Conservation (phyloP, 1,140 invertebrate species). For the Ips typographus region DNA sequence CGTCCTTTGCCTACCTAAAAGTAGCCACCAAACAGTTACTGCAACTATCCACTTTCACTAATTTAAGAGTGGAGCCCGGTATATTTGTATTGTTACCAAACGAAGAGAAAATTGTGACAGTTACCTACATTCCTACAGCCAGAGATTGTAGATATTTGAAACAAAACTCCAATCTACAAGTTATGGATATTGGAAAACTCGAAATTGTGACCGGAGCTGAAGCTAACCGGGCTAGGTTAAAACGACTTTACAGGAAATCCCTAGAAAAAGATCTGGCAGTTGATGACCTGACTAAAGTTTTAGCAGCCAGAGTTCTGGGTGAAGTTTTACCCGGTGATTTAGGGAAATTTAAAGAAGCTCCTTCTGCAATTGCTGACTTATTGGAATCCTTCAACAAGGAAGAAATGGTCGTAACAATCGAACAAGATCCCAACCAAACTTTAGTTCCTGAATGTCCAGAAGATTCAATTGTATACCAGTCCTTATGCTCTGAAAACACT, state of each 20-base stretch:
- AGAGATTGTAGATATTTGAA: constrained; percentile 41
- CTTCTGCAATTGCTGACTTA: constrained; percentile 32
- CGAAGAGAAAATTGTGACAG: constrained; percentile 36
- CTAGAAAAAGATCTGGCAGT: constrained; percentile 33
- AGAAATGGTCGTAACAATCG: constrained; percentile 42
- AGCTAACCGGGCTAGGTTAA: constrained; percentile 41
- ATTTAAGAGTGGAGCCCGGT: constrained; percentile 38
- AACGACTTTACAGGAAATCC: constrained; percentile 40
- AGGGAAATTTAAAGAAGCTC: constrained; percentile 36
- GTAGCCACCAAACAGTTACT: constrained; percentile 49
- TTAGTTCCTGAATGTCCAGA: constrained; percentile 37
- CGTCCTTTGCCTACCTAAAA: constrained; percentile 54
- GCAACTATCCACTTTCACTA: constrained; percentile 41
- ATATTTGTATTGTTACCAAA: constrained; percentile 40
- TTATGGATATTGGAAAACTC: constrained; percentile 43
- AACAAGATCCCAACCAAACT: constrained; percentile 42
- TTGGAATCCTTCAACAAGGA: constrained; percentile 32
- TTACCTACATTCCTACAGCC: constrained; percentile 37
- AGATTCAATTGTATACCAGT: constrained; percentile 41
- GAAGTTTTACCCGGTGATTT: constrained; percentile 43
- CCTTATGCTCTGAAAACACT: constrained; percentile 38
- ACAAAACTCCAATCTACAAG: constrained; percentile 28
- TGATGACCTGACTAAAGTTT: constrained; percentile 32
- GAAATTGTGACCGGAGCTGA: constrained; percentile 43
- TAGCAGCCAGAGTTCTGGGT: constrained; percentile 37